A percentile compares a stretch with the other conserved stretches of the same genome.
These are phyloP conservation scores for Drosophila novamexicana DNA, from an alignment of 1,140 invertebrate genomes.

Conservation along the genomic window DNA sequence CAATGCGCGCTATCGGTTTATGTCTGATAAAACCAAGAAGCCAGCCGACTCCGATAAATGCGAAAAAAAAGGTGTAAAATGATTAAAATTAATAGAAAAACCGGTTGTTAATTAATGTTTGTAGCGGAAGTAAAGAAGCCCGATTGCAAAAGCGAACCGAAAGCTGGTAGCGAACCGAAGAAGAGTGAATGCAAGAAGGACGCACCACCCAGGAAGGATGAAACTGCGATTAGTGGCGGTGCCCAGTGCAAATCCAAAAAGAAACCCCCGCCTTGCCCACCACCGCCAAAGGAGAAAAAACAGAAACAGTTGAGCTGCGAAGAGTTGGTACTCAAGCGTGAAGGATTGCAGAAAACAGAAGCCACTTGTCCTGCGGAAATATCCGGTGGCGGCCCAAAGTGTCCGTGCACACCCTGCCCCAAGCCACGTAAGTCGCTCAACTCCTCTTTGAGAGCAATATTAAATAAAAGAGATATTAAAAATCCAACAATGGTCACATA, in stretches of 20 bases:
- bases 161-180: neutral
- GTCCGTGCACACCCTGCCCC: neutral
- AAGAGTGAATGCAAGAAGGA: neutral
- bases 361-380: neutral
- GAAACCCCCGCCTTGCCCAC: neutral
- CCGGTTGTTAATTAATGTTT: neutral
- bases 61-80: slow-evolving; percentile 1
- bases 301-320: slow-evolving; percentile 12
- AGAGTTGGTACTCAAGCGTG: slow-evolving; percentile 2
- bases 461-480: no score
- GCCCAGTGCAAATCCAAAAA: neutral
- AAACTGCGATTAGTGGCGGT: slow-evolving; percentile 6
- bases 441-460: no score
- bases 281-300: neutral
- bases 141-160: neutral
- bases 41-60: neutral
- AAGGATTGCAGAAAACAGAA: neutral
- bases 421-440: neutral
- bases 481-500: neutral
- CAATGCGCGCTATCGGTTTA: slow-evolving; percentile 4
- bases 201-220: neutral
- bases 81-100: neutral
- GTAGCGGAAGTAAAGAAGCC: neutral
- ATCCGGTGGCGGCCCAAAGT: slow-evolving; percentile 3
- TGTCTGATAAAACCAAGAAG: slow-evolving; percentile 20